Base-by-base conservation (phyloP, 2,113 vertebrate genomes). In the Climacteris rufus region DNA sequence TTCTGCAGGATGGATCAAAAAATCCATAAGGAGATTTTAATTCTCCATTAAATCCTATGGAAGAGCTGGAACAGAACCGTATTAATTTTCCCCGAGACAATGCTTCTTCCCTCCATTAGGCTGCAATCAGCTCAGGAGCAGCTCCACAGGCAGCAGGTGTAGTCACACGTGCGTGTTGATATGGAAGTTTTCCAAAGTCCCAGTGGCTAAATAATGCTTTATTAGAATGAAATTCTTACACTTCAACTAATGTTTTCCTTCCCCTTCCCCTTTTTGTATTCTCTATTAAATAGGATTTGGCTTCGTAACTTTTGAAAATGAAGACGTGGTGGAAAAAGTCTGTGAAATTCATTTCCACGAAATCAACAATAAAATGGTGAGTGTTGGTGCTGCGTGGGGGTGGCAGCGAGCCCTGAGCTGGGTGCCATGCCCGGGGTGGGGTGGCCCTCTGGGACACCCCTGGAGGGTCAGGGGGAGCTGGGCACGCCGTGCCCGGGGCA, bases 311-410 rank as follows among this genome's bases (percentile, higher is more conserved):
- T 99, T 99, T 96, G 99, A 99, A 98, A 99, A 98, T 25, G 99
- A 99, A 98, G 99, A 99, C 76, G 99, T 99, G 96, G 99, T 99
- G 97, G 99, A 99, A 98, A 99, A 99, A 99, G 99, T 99, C 98
- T 99, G 99, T 98, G 99, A 99, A 98, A 99, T 99, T 97, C 99
- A 99, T 98, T 99, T 99, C 98, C 99, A 99, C 97, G 99, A 99
- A 99, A 99, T 99, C 99, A 99, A 99, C 98, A 99, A 99, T 98
- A 99, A 99, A 99, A 99, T 99, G 99, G 99, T 99, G 98, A 99
- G 99, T 99, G 72, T 0, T 35, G 35, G 98, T 87, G 81, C 60
- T 42, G 6, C 0, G 2, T 3, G 3, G 5, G 0, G 10, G 37
- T 19, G 90, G 37, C 78, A 59, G 57, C 1, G 19, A 44, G 33